Percentiles rank a stretch among this genome's conserved stretches.
phyloP scores from a whole-genome alignment of 1,140 invertebrate genomes.

The Lordiphosa mommai region DNA sequence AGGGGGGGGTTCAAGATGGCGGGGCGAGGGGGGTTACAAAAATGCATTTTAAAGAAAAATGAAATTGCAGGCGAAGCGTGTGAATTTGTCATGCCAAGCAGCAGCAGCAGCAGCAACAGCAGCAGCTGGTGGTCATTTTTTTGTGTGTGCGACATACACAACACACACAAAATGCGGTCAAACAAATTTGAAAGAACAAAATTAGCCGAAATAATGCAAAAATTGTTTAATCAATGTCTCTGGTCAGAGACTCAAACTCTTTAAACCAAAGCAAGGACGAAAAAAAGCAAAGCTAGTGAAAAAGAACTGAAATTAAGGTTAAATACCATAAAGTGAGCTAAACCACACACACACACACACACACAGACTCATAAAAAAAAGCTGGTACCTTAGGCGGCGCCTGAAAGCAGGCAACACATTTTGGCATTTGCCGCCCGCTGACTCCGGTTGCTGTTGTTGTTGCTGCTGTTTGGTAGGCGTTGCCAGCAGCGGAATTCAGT shows the following conservation, averaged over 20 bases:
- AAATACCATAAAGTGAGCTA: slow-evolving; percentile 72
- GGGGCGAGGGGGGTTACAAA: not conserved
- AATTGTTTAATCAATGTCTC: slow-evolving; percentile 71
- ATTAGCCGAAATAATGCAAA: slow-evolving; percentile 3
- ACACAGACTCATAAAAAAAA: not conserved
- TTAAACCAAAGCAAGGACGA: slow-evolving; percentile 19
- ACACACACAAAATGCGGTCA: slow-evolving; percentile 57
- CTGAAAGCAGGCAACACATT: slow-evolving; percentile 72
- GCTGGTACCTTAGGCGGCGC: slow-evolving; percentile 35
- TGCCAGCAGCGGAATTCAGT: slow-evolving; percentile 60
- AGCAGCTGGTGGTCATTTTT: slow-evolving; percentile 74
- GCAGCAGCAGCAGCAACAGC: slow-evolving; percentile 48
- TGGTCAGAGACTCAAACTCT: slow-evolving; percentile 33
- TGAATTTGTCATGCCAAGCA: slow-evolving; percentile 60
- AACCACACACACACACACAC: slow-evolving; percentile 27
- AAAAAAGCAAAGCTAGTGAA: slow-evolving; percentile 20
- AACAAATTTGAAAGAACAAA: slow-evolving; percentile 57
- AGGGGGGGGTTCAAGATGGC: not conserved
- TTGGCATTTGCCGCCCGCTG: slow-evolving; percentile 58
- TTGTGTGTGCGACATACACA: slow-evolving; percentile 28
- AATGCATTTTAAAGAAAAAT: slow-evolving; percentile 19
- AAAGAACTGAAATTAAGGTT: slow-evolving; percentile 76
- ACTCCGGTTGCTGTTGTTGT: slow-evolving; percentile 8
- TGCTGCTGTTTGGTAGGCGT: slow-evolving; percentile 48
- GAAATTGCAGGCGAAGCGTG: slow-evolving; percentile 48